Base-by-base conservation (phyloP, 2,113 vertebrate genomes). In the Zosterops lateralis region DNA sequence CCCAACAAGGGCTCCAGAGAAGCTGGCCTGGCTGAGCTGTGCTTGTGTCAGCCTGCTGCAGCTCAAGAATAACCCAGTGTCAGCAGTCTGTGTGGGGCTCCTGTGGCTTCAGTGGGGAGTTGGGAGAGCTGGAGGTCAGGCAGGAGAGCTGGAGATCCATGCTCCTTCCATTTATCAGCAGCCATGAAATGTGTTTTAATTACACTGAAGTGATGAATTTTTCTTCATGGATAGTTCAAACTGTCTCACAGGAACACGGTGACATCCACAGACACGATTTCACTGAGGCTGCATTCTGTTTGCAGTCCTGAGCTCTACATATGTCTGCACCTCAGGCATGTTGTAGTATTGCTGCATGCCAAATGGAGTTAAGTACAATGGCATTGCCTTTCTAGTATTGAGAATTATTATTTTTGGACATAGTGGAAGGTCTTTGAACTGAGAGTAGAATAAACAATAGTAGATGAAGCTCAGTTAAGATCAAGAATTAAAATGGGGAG, bases 401-500 rank as follows among this genome's bases (percentile, higher is more conserved):
- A 21, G 6, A 72, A 24, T 34, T 8, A 12, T 19, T 29, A 4
- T 45, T 79, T 93, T 76, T 18, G 7, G 60, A 50, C 2, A 5
- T 5, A 66, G 32, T 64, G 32, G 48, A 53, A 81, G 25, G 25
- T 42, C 28, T 89, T 70, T 58, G 3, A 7, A 12, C 36, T 62
- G 29, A 61, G 66, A 90, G 5, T 75, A 26, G 36, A 71, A 71
- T 51, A 61, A 78, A 48, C 7, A 50, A 8, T 31, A 89, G 44
- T 7, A 79, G 70, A 64, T 2, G 0, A 4, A 87, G 10, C 34
- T 79, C 34, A 54, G 40, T 65, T 42, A 71, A 94, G 40, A 45
- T 36, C 5, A 80, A 32, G 22, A 51, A 40, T 67, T 83, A 62
- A 60, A 64, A 38, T 0, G 0, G 5, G 5, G 5, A 16, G 2